Evolutionary conservation across 2,888 invertebrate genomes (phyloP).

Genomic region (Nezara viridula): DNA sequence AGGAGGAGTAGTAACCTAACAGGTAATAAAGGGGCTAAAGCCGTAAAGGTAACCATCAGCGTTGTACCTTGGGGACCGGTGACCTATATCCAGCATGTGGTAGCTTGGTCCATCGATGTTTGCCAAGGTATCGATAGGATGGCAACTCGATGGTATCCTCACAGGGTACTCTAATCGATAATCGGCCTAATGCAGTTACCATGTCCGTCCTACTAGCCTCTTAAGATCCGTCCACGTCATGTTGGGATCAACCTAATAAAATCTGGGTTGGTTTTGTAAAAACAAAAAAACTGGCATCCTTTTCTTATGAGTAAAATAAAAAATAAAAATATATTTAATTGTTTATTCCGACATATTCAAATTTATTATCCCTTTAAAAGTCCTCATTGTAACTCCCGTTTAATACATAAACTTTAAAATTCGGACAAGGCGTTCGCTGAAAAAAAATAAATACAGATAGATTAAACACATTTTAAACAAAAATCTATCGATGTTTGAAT

Average conservation of each 20-base stretch:
- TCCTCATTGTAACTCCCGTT: too few species aligned
- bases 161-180: slow-evolving; percentile 2
- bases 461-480: too few species aligned
- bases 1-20: not conserved
- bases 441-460: too few species aligned
- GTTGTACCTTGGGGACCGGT: not conserved
- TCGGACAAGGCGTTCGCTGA: too few species aligned
- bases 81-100: not conserved
- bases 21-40: not conserved
- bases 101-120: not conserved
- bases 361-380: too few species aligned
- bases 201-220: not conserved
- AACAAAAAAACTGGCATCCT: not conserved
- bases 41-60: not conserved
- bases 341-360: too few species aligned
- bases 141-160: not conserved
- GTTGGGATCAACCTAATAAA: not conserved
- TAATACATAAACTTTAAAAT: too few species aligned
- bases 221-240: too few species aligned
- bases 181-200: slow-evolving; percentile 44
- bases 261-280: not conserved
- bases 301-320: too few species aligned
- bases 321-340: too few species aligned
- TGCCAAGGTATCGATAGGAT: slow-evolving; percentile 8
- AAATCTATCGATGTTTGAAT: too few species aligned